Evolutionary conservation across 2,797 vertebrate species (phyloP).

Genomic region (Leptodactylus fallax): DNA sequence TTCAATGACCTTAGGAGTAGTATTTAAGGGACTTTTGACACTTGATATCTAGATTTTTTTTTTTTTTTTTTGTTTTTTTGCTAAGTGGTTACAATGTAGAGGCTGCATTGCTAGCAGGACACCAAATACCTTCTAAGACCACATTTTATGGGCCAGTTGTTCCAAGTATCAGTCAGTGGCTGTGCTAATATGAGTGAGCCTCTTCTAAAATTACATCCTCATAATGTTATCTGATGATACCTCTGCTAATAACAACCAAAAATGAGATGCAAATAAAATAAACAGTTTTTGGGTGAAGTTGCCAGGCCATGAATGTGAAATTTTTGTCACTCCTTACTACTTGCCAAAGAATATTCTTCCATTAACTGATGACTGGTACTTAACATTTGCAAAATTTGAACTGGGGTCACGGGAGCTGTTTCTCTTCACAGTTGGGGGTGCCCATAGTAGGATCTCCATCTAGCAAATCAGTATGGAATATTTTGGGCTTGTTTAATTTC

Average conservation of each 20-base stretch:
- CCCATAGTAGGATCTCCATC: no score
- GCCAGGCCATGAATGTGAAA: not conserved
- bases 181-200: not conserved
- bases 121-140: not conserved
- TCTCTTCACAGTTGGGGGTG: no score
- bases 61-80: not conserved
- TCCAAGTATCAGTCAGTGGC: not conserved
- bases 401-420: no score
- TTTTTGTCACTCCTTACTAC: no score
- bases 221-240: not conserved
- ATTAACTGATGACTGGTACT: not conserved
- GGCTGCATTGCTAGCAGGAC: not conserved
- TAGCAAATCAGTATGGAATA: no score
- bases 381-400: no score
- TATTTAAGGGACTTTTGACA: slow-evolving; percentile 5
- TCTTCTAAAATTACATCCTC: not conserved
- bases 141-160: not conserved
- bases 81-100: not conserved
- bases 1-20: not conserved
- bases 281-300: not conserved
- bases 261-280: not conserved
- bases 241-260: not conserved
- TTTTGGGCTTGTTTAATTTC: no score
- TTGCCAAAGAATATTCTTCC: not conserved
- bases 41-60: not conserved